Conservation (phyloP, 2,113 vertebrate species). For the Alosa alosa region DNA sequence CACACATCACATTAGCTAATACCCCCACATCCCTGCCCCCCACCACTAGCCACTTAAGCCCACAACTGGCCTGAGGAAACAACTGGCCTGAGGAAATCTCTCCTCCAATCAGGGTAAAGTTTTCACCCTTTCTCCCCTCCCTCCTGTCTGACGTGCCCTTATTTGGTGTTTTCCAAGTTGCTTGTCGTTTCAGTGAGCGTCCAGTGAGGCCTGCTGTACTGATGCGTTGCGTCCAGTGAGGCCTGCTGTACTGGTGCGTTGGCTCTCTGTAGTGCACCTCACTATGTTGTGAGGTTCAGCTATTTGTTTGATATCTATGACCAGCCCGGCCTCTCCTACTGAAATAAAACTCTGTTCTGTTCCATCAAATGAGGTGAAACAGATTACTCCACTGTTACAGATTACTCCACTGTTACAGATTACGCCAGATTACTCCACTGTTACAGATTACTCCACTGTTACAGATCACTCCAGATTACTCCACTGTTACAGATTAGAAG, state of each 20-base stretch:
- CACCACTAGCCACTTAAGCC: background rate
- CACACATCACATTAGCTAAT: background rate
- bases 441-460: background rate
- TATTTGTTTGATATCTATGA: background rate
- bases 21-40: background rate
- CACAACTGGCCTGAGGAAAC: background rate
- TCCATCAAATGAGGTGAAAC: background rate
- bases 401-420: background rate
- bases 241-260: background rate
- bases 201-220: background rate
- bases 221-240: background rate
- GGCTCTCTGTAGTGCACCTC: background rate
- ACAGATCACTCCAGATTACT: background rate
- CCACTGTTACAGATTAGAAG: background rate
- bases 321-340: background rate
- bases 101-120: constrained; percentile 28
- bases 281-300: background rate
- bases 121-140: constrained; percentile 16
- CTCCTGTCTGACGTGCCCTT: constrained; percentile 4
- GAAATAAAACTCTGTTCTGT: background rate
- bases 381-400: background rate
- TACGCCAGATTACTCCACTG: background rate
- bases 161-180: background rate
- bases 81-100: background rate
- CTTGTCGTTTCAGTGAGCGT: background rate